Percentiles rank a stretch among this genome's conserved stretches.
Evolutionary conservation across 2,888 invertebrate genomes (phyloP).

Genomic region (Lydus trimaculatus): DNA sequence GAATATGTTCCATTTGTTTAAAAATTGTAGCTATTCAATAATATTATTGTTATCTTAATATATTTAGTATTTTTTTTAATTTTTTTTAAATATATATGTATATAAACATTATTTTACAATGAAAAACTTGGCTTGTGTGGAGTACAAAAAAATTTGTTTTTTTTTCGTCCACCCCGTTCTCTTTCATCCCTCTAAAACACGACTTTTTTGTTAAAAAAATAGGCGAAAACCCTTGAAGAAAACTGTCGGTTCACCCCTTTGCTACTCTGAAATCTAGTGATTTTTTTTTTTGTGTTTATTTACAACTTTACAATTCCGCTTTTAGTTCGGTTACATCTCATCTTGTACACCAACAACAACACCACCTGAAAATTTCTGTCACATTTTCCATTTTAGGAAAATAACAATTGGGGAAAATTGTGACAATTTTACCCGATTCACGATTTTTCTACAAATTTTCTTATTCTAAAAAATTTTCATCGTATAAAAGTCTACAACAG

Average conservation of each 20-base stretch:
- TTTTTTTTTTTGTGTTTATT: too few species aligned
- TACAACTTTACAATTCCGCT: too few species aligned
- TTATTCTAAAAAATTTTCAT: constrained; percentile 40
- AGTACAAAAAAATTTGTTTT: not conserved
- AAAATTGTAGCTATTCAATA: constrained; percentile 38
- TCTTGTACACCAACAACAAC: too few species aligned
- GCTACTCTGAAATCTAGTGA: too few species aligned
- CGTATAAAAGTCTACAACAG: constrained; percentile 45
- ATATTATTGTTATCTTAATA: not conserved
- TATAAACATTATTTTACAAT: constrained; percentile 48
- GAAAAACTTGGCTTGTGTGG: constrained; percentile 21
- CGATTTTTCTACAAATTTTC: constrained; percentile 38
- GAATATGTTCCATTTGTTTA: constrained; percentile 36
- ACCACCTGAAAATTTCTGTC: too few species aligned
- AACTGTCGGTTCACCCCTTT: too few species aligned
- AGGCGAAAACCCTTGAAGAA: too few species aligned
- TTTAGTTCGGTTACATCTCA: too few species aligned
- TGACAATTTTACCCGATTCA: constrained; percentile 31
- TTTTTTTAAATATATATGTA: constrained; percentile 34
- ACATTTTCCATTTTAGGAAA: constrained; percentile 13
- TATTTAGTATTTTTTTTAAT: constrained; percentile 4
- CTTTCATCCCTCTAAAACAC: not conserved
- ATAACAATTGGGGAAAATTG: too few species aligned
- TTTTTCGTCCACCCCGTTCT: not conserved
- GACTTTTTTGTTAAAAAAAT: not conserved